Conservation (phyloP, 2,888 invertebrate species). For the Apamea sordens region DNA sequence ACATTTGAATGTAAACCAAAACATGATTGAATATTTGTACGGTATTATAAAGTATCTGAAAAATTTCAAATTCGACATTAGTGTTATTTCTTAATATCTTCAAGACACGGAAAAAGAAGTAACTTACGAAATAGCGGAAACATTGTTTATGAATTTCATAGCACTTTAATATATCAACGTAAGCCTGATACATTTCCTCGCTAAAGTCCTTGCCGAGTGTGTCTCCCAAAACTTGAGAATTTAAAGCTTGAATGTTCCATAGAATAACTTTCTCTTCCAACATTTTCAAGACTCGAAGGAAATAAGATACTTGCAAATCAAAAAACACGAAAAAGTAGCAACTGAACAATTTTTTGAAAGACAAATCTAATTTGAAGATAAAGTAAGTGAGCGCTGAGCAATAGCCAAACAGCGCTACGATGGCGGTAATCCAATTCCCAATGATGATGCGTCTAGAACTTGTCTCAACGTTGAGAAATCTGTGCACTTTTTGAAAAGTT, state of each 20-base stretch:
- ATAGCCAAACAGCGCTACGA: background rate
- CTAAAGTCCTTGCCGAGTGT: background rate
- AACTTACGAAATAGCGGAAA: constrained; percentile 26
- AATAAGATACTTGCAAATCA: constrained; percentile 15
- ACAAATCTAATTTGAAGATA: background rate
- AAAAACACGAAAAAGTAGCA: background rate
- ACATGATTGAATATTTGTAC: background rate
- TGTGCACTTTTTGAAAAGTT: constrained; percentile 38
- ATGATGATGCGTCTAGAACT: background rate
- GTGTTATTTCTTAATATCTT: background rate
- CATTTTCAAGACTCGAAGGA: constrained; percentile 9
- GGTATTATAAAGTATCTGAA: constrained; percentile 19
- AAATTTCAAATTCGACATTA: background rate
- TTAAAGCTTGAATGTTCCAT: constrained; percentile 18
- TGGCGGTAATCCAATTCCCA: constrained; percentile 21
- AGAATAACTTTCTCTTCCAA: constrained; percentile 14
- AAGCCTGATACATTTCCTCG: constrained; percentile 11
- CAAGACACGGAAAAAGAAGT: background rate
- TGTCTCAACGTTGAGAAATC: constrained; percentile 9
- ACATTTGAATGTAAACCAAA: constrained; percentile 11
- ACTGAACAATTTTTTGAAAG: constrained; percentile 3
- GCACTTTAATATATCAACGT: constrained; percentile 23
- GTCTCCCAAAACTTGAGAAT: background rate
- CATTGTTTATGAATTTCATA: constrained; percentile 7
- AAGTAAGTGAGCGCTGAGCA: background rate